phyloP scores from a whole-genome alignment of 2,797 vertebrate species.

The Acridotheres tristis region DNA sequence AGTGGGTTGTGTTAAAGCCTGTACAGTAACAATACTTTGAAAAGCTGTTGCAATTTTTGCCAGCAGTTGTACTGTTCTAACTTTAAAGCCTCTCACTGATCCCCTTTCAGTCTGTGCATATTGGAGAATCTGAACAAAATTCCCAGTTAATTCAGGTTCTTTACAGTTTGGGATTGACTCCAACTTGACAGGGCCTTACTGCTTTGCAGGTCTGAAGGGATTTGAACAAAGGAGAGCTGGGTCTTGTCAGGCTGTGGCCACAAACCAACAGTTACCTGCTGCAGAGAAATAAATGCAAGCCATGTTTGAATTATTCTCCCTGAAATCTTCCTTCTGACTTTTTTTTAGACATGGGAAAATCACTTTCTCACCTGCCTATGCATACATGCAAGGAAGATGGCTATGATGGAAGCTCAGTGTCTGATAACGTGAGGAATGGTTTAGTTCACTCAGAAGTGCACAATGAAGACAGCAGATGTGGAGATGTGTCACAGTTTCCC shows the following conservation, averaged over 20 bases:
- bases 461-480: constrained; percentile 79
- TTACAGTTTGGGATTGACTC: neutral
- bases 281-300: neutral
- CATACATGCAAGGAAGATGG: constrained; percentile 81
- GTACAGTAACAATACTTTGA: neutral
- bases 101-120: fast-evolving
- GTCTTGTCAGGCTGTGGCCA: fast-evolving
- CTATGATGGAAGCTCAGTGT: constrained; percentile 74
- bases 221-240: neutral
- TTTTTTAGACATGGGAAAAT: constrained; percentile 87
- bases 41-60: neutral
- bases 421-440: constrained; percentile 77
- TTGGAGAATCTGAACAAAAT: neutral
- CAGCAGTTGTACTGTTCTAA: neutral
- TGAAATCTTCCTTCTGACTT: neutral
- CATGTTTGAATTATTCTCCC: neutral
- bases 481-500: constrained; percentile 94
- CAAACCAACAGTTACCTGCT: neutral
- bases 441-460: constrained; percentile 74
- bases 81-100: fast-evolving
- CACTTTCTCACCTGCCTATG: constrained; percentile 85
- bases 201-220: neutral
- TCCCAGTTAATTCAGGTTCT: neutral
- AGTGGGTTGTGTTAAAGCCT: neutral
- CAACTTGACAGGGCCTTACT: neutral